phyloP scores from a whole-genome alignment of 2,888 invertebrate genomes.

The Diploptera punctata region DNA sequence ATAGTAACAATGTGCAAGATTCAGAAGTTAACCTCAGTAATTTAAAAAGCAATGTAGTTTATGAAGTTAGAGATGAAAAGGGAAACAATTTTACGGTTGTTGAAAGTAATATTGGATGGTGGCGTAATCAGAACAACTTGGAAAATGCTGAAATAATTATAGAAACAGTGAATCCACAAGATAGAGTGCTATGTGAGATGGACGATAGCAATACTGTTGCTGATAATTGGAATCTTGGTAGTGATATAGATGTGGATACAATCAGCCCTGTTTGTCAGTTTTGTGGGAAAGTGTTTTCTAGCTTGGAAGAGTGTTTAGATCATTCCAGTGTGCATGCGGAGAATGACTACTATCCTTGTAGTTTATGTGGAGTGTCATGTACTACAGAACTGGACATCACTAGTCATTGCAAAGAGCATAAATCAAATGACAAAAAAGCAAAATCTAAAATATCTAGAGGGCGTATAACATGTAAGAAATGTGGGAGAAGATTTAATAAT shows the following conservation, averaged over 20 bases:
- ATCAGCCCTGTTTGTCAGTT: constrained; percentile 23
- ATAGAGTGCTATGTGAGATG: neutral
- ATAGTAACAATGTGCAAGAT: no score
- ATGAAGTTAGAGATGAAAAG: constrained; percentile 20
- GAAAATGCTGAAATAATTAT: constrained; percentile 31
- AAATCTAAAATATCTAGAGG: constrained; percentile 9
- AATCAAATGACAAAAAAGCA: constrained; percentile 15
- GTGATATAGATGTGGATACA: neutral
- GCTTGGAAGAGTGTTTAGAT: constrained; percentile 25
- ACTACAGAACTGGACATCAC: constrained; percentile 28
- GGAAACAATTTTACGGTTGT: constrained; percentile 6
- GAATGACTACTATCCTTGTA: constrained; percentile 32
- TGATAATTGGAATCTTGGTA: constrained; percentile 5
- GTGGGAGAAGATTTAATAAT: constrained; percentile 39
- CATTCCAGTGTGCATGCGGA: constrained; percentile 37
- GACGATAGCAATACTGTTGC: neutral
- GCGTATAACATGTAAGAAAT: constrained; percentile 33
- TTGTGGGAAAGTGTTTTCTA: constrained; percentile 29
- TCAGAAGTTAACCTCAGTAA: neutral
- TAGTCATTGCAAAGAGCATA: constrained; percentile 37
- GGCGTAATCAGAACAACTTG: constrained; percentile 9
- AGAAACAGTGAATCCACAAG: constrained; percentile 23
- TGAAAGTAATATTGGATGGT: constrained; percentile 17
- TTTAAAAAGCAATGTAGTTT: constrained; percentile 3
- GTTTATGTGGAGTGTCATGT: constrained; percentile 15